Base-by-base conservation (phyloP, 2,113 vertebrate species). In the Poicephalus gulielmi region DNA sequence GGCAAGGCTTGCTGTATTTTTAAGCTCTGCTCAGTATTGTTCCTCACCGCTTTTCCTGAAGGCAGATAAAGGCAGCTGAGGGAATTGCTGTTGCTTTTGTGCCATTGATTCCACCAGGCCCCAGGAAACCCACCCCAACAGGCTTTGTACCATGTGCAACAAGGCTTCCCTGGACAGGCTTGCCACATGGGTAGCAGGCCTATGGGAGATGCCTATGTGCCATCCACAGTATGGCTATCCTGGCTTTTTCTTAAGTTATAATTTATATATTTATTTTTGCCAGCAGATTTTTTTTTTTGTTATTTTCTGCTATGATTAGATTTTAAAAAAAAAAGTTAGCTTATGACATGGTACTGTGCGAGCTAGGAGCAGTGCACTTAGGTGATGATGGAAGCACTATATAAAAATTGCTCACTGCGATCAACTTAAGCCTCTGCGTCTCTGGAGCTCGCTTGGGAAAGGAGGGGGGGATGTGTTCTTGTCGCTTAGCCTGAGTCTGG, bases 181-280 rank as follows among this genome's bases (percentile, higher is more conserved):
- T 83, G 15, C 17, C 41, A 18, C 2, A 1, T 59, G 33, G 0
- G 0, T 37, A 50, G 55, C 0, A 0, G 39, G 88, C 24, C 44
- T 69, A 7, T 13, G 33, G 25, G 35, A 88, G 70, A 74, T 17
- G 30, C 47, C 88, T 4, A 0, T 9, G 25, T 69, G 49, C 35
- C 67, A 80, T 30, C 46, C 50, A 41, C 22, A 25, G 12, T 44
- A 5, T 41, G 37, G 53, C 19, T 69, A 15, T 62, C 13, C 14
- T 67, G 49, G 11, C 1, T 30, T 43, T 39, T 35, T 14, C 37
- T 25, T 83, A 14, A 23, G 14, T 57, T n/a, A n/a, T n/a, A n/a
- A 57, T 22, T 57, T n/a, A 57, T n/a, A n/a, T n/a, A n/a, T 57
- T n/a, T 57, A n/a, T 39, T 63, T 47, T 76, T 44, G 0, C 28